phyloP scores from a whole-genome alignment of 2,797 vertebrate species.

The Zalophus californianus region DNA sequence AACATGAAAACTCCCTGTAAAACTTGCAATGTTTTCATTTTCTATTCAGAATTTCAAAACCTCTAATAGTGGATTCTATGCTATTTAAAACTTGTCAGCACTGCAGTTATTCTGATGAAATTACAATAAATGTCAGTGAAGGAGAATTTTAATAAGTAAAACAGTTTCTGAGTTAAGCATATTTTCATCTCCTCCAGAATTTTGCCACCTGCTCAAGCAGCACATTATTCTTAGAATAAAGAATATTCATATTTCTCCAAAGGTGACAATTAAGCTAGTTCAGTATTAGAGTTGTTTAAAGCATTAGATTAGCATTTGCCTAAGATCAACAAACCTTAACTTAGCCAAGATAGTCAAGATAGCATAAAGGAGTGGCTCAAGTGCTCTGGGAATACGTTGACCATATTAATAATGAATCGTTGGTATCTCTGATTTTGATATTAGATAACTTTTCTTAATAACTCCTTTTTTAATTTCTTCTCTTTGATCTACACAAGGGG shows the following conservation, averaged over 20 bases:
- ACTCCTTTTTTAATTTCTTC: neutral
- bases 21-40: constrained; percentile 42
- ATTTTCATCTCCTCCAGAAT: constrained; percentile 67
- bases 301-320: neutral
- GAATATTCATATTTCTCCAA: neutral
- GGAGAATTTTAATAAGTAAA: constrained; percentile 73
- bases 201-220: neutral
- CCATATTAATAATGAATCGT: neutral
- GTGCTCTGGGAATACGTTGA: neutral
- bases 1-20: constrained; percentile 60
- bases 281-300: neutral
- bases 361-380: neutral
- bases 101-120: neutral
- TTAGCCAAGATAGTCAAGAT: neutral
- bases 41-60: constrained; percentile 30
- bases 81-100: constrained; percentile 44
- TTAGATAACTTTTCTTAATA: neutral
- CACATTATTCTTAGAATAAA: neutral
- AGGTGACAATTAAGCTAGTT: neutral
- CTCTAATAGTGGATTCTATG: neutral
- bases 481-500: neutral
- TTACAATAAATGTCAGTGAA: constrained; percentile 75
- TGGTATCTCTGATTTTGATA: neutral
- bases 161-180: constrained; percentile 49
- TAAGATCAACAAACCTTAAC: neutral